These are phyloP conservation scores for Atta colombica DNA, from an alignment of 1,140 invertebrate species.

Conservation along the genomic window DNA sequence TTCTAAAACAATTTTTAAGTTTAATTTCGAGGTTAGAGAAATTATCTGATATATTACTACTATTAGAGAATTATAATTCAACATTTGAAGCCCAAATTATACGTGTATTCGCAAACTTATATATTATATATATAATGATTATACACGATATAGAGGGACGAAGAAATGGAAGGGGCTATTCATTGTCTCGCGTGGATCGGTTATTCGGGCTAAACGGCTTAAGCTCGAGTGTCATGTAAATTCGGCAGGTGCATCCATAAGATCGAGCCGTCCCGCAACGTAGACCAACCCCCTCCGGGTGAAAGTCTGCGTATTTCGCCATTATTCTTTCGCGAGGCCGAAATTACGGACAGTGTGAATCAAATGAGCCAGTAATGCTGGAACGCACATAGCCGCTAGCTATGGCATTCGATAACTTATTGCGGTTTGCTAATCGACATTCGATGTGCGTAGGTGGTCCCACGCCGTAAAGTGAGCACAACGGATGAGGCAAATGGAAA, in stretches of 20 bases:
- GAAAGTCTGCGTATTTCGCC: slow-evolving; percentile 73
- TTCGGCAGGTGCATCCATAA: slow-evolving; percentile 67
- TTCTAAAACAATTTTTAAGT: background rate
- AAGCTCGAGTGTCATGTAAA: slow-evolving; percentile 59
- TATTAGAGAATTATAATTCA: background rate
- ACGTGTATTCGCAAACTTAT: background rate
- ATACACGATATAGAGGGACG: background rate
- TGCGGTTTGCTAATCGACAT: slow-evolving; percentile 75
- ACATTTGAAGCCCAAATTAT: background rate
- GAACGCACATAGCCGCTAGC: slow-evolving; percentile 81
- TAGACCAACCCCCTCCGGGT: slow-evolving; percentile 62
- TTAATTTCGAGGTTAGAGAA: background rate
- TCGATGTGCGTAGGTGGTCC: slow-evolving; percentile 74
- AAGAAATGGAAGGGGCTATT: slow-evolving; percentile 14
- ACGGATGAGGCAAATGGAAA: slow-evolving; percentile 4
- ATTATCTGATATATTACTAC: background rate
- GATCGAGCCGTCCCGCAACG: background rate
- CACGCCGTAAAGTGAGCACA: slow-evolving; percentile 39
- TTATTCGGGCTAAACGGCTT: slow-evolving; percentile 13
- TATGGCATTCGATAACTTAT: slow-evolving; percentile 80
- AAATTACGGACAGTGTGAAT: slow-evolving; percentile 81
- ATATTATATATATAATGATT: background rate
- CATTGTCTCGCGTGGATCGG: background rate
- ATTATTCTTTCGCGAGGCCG: slow-evolving; percentile 78
- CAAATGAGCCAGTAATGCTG: slow-evolving; percentile 82